phyloP scores from a whole-genome alignment of 1,140 invertebrate genomes.

The Aphelinus certus region DNA sequence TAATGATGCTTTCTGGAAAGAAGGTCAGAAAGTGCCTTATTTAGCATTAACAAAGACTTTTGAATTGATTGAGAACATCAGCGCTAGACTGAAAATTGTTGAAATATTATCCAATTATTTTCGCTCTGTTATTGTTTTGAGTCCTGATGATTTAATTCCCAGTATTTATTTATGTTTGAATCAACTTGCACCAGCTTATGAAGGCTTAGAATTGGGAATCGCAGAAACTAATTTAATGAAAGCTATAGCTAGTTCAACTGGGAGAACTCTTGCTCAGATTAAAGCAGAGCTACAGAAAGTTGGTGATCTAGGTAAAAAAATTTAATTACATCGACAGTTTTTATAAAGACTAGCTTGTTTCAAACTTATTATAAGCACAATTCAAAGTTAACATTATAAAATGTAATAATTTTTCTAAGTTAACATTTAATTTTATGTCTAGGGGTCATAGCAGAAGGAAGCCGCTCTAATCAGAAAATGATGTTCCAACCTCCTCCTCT shows the following conservation, averaged over 20 bases:
- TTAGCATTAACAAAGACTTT: slow-evolving; percentile 90
- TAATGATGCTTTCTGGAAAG: slow-evolving; percentile 88
- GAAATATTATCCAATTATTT: slow-evolving; percentile 95
- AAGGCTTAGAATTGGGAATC: slow-evolving; percentile 88
- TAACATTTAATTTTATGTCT: neutral
- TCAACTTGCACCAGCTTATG: slow-evolving; percentile 93
- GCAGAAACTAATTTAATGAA: slow-evolving; percentile 95
- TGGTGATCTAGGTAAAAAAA: slow-evolving; percentile 77
- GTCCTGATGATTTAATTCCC: slow-evolving; percentile 86
- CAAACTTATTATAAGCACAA: neutral
- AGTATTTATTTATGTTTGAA: slow-evolving; percentile 96
- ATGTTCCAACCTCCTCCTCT: slow-evolving; percentile 83
- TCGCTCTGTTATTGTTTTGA: slow-evolving; percentile 88
- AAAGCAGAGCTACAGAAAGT: slow-evolving; percentile 81
- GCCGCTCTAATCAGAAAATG: slow-evolving; percentile 87
- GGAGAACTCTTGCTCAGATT: slow-evolving; percentile 85
- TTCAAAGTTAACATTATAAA: slow-evolving; percentile 2
- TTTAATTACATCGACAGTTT: neutral
- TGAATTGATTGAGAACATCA: slow-evolving; percentile 89
- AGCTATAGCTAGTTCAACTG: slow-evolving; percentile 93
- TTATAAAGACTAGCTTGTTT: neutral
- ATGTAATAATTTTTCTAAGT: neutral
- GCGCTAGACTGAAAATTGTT: slow-evolving; percentile 91
- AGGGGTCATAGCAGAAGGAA: slow-evolving; percentile 92
- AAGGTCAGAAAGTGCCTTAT: slow-evolving; percentile 87